phyloP scores from a whole-genome alignment of 2,797 vertebrate species.

The Tapirus indicus region DNA sequence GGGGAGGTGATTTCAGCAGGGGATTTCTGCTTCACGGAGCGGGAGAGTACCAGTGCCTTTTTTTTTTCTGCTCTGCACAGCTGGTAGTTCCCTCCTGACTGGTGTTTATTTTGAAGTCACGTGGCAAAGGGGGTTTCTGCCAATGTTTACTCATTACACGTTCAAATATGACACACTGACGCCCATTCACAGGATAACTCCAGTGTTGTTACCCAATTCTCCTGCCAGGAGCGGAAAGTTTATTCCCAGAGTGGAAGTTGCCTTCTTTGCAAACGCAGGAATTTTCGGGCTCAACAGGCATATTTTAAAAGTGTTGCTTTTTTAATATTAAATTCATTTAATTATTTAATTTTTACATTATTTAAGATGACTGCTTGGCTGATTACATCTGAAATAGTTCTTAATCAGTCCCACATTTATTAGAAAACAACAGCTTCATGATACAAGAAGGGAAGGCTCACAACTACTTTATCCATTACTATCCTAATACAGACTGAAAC shows the following conservation, averaged over 20 bases:
- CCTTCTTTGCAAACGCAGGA: conserved; percentile 59
- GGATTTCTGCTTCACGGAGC: not conserved
- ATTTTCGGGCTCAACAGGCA: not conserved
- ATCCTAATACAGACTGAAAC: not conserved
- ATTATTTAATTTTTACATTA: conserved; percentile 15
- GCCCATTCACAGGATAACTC: conserved; percentile 31
- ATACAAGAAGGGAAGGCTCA: not conserved
- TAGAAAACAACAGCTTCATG: not conserved
- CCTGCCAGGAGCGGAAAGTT: conserved; percentile 48
- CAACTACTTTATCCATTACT: not conserved
- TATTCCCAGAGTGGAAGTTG: conserved; percentile 60
- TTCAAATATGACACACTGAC: conserved; percentile 12
- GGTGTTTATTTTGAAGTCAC: conserved; percentile 80
- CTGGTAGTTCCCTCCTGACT: conserved; percentile 74
- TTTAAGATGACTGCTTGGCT: not conserved
- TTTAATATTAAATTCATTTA: not conserved
- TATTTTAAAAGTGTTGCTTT: not conserved
- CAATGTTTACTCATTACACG: conserved; percentile 75
- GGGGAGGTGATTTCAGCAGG: not conserved
- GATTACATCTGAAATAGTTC: not conserved
- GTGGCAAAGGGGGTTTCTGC: conserved; percentile 58
- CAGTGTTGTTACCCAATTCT: conserved; percentile 33
- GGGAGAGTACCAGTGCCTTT: not conserved
- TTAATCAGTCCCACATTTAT: not conserved
- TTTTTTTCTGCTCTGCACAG: conserved; percentile 21